These are phyloP conservation scores for Anoplopoma fimbria DNA, from an alignment of 2,113 vertebrate genomes.

Conservation along the genomic window DNA sequence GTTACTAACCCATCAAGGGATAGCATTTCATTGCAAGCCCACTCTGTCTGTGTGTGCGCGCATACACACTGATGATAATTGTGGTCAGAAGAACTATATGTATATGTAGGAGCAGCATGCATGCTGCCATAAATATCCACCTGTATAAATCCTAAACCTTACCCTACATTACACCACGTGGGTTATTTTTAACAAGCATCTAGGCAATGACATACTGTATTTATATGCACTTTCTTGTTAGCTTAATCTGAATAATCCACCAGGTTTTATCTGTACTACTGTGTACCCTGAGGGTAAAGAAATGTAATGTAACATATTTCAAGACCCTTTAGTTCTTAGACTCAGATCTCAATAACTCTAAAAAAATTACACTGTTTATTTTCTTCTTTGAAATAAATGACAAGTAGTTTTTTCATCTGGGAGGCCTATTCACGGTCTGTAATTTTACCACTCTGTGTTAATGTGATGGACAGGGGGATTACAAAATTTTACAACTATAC, in stretches of 20 bases:
- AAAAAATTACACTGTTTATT: not conserved
- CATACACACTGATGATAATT: not conserved
- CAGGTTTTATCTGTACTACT: not conserved
- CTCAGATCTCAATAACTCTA: not conserved
- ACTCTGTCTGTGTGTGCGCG: not conserved
- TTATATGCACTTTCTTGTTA: not conserved
- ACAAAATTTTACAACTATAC: slow-evolving; percentile 9
- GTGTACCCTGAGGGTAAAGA: not conserved
- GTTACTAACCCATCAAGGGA: slow-evolving; percentile 66
- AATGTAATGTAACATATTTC: not conserved
- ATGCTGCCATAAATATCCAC: not conserved
- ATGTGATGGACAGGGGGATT: slow-evolving; percentile 23
- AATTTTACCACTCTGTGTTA: slow-evolving; percentile 7
- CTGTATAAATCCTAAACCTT: not conserved
- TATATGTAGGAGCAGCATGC: not conserved
- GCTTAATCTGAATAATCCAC: not conserved
- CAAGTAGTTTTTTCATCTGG: not conserved
- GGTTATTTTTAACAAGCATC: not conserved
- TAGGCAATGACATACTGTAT: not conserved
- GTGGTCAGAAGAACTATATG: not conserved
- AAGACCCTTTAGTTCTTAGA: not conserved
- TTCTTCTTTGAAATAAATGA: not conserved
- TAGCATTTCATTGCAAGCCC: slow-evolving; percentile 44
- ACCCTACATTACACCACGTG: not conserved
- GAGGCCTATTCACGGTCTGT: not conserved